Evolutionary conservation across 2,113 vertebrate species (phyloP), one percentile per base, ranked within the genome.

Genomic region (Pagrus major): DNA sequence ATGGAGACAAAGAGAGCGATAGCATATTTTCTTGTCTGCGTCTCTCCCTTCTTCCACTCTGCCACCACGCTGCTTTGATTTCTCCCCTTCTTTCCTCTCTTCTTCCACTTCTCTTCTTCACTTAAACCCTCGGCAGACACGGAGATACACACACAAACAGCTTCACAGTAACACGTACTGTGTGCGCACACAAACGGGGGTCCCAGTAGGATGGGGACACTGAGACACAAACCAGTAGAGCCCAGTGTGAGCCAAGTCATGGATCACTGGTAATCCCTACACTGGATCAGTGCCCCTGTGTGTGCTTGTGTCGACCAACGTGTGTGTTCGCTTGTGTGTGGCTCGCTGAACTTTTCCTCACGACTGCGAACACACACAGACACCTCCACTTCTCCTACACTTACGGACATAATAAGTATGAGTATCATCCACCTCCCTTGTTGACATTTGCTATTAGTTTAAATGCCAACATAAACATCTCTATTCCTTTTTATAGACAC

Each of bases 401-500:
- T 82, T 84, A 46, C 68, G 72, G 42, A 56, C 42, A 63, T 65
- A 61, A 25, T 41, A 41, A 77, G 23, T 64, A 31, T 61, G 54
- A 56, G 67, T 35, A 65, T 83, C 68, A 86, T 86, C 71, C 72
- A 73, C 59, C 52, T 80, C 65, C 70, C 71, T 79, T 76, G 64
- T 80, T 91, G 86, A 88, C 80, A 86, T 90, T 88, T 86, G 51
- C 37, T 78, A 52, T 84, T 87, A 84, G 56, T 86, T 78, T 87
- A 82, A 86, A 88, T 89, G 73, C 78, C 84, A 90, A 80, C 74
- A 80, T 82, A 89, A 86, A 80, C 80, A 86, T 87, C 56, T 86
- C 63, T 55, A 49, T 84, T 85, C 16, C 61, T 67, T 77, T 87
- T 82, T 75, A 88, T 71, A 72, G 70, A 87, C 82, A 73, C 63